Base-by-base conservation (phyloP, 2,888 invertebrate genomes). In the Ligdia adustata region DNA sequence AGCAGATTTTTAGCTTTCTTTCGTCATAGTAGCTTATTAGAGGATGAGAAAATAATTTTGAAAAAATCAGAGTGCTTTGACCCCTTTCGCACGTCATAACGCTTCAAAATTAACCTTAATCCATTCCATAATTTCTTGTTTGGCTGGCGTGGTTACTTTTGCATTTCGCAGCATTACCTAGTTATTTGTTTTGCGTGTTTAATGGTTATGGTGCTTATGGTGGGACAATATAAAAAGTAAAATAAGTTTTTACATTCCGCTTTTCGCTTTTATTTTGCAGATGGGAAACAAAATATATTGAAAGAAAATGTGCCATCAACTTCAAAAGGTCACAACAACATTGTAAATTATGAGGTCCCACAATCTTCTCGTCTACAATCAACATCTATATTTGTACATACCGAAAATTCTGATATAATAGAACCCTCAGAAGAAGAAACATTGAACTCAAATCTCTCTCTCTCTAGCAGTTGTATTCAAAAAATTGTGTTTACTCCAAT, bases 341-440 rank as follows among this genome's bases (percentile, higher is more conserved):
- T 39, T 39, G 39, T 31, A 41, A 41, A 32, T 33, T 16, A 33
- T 31, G 33, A 41, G 12, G 41, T 41, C 33, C 26, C 24, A 26
- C 41, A 41, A 33, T 41, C 32, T 32, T 41, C 32, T 41, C 22
- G 15, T 29, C 40, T 15, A 32, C 40, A 31, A 31, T 41, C 29
- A 41, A 31, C 28, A 42, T 33, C 34, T 27, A 43, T 35, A 43
- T 31, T 39, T 35, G 20, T 44, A 44, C 7, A 29, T 37, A 29
- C 22, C 14, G 28, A 29, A 35, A 33, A 33, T 39, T 33, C 39
- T 27, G 39, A 45, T 39, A 39, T 45, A 26, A 45, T 45, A 38
- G 45, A 43, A 43, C 28, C 34, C 18, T 39, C 33, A 39, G 40
- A 40, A 46, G 28, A 34, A 28, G 46, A 46, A 40, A 46, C 9